phyloP scores from a whole-genome alignment of 2,797 vertebrate genomes.

The Lepidocolaptes lacrymiger region DNA sequence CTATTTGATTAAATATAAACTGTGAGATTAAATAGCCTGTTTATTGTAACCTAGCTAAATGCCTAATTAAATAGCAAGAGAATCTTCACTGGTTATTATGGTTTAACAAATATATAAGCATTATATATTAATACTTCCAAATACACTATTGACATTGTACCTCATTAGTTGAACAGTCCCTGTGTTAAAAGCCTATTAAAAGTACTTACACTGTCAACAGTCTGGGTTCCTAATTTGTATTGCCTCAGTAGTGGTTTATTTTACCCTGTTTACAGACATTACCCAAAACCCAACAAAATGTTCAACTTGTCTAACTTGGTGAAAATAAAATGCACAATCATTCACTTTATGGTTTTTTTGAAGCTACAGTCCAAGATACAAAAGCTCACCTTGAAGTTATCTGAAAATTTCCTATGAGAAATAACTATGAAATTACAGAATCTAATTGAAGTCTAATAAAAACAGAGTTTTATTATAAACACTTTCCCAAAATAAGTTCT shows the following conservation, averaged over 20 bases:
- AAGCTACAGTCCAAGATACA: not conserved
- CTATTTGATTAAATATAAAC: not conserved
- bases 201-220: not conserved
- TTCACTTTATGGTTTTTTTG: not conserved
- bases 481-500: not conserved
- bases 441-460: not conserved
- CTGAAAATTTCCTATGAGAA: not conserved
- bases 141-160: not conserved
- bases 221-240: not conserved
- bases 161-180: slow-evolving; percentile 1
- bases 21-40: not conserved
- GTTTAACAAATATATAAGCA: not conserved
- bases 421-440: not conserved
- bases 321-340: not conserved
- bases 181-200: slow-evolving; percentile 22
- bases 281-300: not conserved
- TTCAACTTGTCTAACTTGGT: not conserved
- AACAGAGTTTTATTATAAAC: not conserved
- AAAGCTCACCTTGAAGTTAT: not conserved
- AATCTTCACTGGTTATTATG: not conserved
- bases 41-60: slow-evolving; percentile 4
- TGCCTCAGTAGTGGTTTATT: not conserved
- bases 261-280: not conserved
- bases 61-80: slow-evolving; percentile 23
- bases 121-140: slow-evolving; percentile 18